phyloP scores from a whole-genome alignment of 1,140 invertebrate species.

The Probaryconus sp. region DNA sequence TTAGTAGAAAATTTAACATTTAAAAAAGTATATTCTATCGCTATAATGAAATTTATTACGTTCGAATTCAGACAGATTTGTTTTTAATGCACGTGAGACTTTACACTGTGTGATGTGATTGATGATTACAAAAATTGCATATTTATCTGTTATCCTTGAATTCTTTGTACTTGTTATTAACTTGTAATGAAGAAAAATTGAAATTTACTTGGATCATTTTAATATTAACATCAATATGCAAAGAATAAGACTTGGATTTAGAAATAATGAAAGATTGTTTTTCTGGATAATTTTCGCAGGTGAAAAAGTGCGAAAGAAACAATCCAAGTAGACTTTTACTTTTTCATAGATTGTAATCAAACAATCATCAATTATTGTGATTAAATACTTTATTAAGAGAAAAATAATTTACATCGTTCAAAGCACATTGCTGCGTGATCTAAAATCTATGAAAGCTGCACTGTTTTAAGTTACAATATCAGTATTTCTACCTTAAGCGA shows the following conservation, averaged over 20 bases:
- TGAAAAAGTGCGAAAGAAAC: neutral
- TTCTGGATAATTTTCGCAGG: no score
- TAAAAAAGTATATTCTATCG: no score
- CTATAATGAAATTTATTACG: no score
- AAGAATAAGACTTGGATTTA: slow-evolving; percentile 1
- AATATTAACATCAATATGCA: neutral
- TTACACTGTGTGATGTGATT: slow-evolving; percentile 9
- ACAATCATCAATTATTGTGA: slow-evolving; percentile 16
- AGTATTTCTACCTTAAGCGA: slow-evolving; percentile 37
- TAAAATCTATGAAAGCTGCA: slow-evolving; percentile 17
- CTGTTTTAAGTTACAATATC: slow-evolving; percentile 19
- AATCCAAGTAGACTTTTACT: slow-evolving; percentile 17
- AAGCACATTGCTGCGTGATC: slow-evolving; percentile 14
- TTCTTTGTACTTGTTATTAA: slow-evolving; percentile 5
- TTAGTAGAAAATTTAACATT: no score
- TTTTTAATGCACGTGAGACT: no score
- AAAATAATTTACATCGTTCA: slow-evolving; percentile 13
- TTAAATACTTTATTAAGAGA: slow-evolving; percentile 33
- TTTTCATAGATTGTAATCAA: slow-evolving; percentile 20
- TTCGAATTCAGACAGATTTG: no score
- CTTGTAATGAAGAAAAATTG: neutral
- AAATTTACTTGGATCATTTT: slow-evolving; percentile 11
- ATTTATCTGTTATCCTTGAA: no score
- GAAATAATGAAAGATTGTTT: no score
- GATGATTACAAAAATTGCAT: neutral